Conservation (phyloP, 2,888 invertebrate genomes). For the Tetranychus truncatus region DNA sequence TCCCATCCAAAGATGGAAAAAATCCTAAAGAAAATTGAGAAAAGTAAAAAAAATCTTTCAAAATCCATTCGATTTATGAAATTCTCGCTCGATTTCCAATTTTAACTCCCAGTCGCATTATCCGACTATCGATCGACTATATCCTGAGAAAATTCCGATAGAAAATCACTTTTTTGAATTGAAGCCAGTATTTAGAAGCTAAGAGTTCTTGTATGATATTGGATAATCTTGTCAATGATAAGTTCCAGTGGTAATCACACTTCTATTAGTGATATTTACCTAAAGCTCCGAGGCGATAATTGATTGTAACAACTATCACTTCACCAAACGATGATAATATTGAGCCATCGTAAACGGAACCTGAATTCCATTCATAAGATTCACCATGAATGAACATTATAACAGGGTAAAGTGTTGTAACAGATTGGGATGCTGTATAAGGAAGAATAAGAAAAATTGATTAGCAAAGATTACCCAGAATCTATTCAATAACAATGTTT, state of each 20-base stretch:
- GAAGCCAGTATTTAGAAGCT: too few relatives aligned
- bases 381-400: conserved; percentile 86
- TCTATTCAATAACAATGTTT: too few relatives aligned
- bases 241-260: too few relatives aligned
- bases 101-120: too few relatives aligned
- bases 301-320: conserved; percentile 83
- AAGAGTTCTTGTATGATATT: too few relatives aligned
- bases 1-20: conserved; percentile 25
- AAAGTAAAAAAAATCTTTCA: neutral
- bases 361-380: conserved; percentile 74
- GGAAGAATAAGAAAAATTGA: neutral
- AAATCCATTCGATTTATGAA: neutral
- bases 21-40: conserved; percentile 22
- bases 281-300: conserved; percentile 80
- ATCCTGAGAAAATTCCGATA: too few relatives aligned
- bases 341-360: conserved; percentile 68
- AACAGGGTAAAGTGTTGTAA: conserved; percentile 40
- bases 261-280: conserved; percentile 34
- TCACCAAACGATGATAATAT: conserved; percentile 58
- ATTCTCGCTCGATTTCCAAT: too few relatives aligned
- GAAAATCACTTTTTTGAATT: too few relatives aligned
- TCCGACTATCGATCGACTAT: too few relatives aligned
- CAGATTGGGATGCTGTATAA: neutral
- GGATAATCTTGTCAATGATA: too few relatives aligned
- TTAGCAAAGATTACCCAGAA: neutral